Evolutionary conservation across 2,113 vertebrate species (phyloP), one percentile per base, ranked within the genome.

Genomic region (Lanius collurio): DNA sequence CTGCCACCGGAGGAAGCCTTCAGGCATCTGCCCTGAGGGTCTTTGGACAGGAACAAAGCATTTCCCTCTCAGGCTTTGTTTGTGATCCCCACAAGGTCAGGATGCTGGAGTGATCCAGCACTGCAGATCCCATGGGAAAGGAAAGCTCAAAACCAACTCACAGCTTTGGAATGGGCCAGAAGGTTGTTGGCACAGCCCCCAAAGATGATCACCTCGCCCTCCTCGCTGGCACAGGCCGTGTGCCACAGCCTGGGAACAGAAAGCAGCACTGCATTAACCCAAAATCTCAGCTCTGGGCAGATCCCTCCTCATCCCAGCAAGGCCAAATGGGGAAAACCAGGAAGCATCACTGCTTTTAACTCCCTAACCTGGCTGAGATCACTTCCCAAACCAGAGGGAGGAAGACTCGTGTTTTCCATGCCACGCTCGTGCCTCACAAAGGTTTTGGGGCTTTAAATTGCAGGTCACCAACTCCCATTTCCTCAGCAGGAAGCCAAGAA

Each of bases 161-260:
- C 99, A 52, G 99, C 99, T 98, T 98, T 98, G 10, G 99, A 98
- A 41, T 99, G 98, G 78, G 99, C 99, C 42, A 99, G 97, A 8
- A 99, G 96, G 95, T 99, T 99, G 97, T 99, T 99, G 95, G 99
- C 99, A 79, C 99, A 99, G n/a, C 99, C 99, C 71, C 99, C 99
- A 11, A 99, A 99, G 88, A 99, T 98, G 85, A 99, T 98, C 52
- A 99, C 99, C 97, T 99, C 99, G 33, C 99, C 99, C 87, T 99
- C 99, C 20, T 98, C 98, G 28, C 99, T 99, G 2, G 98, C 97
- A 89, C 99, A 99, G 9, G 99, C 99, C 1, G 99, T 99, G 87
- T 99, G 99, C 99, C 99, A 99, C 87, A 99, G 96, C 95, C 99
- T 99, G 59, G 59, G 59, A 84, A 77, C 68, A 94, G 82, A 71